Base-by-base conservation (phyloP, 2,888 invertebrate species). In the Rhagophthalmus giganteus region DNA sequence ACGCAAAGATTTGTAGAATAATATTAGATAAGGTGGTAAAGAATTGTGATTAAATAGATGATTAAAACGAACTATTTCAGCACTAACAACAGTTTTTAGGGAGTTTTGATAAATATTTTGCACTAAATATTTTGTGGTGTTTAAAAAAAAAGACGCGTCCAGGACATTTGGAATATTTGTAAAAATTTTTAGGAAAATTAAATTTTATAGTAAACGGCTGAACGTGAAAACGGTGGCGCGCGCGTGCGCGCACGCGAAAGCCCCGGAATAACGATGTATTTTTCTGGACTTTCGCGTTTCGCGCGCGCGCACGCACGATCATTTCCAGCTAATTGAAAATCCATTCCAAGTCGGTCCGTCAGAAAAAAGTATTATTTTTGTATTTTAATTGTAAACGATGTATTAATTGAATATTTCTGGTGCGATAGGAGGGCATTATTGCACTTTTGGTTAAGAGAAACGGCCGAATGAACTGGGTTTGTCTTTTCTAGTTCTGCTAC, bases 21-120 rank as follows among this genome's bases (percentile, higher is more conserved):
- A 46, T 41, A 40, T 41, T 40, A 46, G 31, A 31, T 41, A 42
- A 37, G 38, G 32, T 41, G 47, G 39, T 40, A 33, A 46, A 41
- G 33, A 52, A 46, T 37, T 52, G 52, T 52, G 52, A 52, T 52
- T 52, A 34, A 35, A 31, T 52, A 52, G 52, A 41, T 30, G 38
- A 51, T 11, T 51, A 45, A n/a, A n/a, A 34, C 25, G 33, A 35
- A 31, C 37, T 37, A 35, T 24, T 28, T 37, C 50, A 32, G 42
- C 38, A 42, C 50, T 51, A 45, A 50, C 15, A 14, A 31, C 9
- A 34, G 5, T 16, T 8, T 13, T 26, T 32, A 42, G 45, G 33
- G 38, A 28, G 25, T 51, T 51, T 51, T 51, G 38, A 51, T 51
- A 51, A 51, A 39, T 51, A 51, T 51, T 45, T 40, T 51, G 45